Evolutionary conservation across 1,140 invertebrate species (phyloP).

Genomic region (Hylaeus anthracinus): DNA sequence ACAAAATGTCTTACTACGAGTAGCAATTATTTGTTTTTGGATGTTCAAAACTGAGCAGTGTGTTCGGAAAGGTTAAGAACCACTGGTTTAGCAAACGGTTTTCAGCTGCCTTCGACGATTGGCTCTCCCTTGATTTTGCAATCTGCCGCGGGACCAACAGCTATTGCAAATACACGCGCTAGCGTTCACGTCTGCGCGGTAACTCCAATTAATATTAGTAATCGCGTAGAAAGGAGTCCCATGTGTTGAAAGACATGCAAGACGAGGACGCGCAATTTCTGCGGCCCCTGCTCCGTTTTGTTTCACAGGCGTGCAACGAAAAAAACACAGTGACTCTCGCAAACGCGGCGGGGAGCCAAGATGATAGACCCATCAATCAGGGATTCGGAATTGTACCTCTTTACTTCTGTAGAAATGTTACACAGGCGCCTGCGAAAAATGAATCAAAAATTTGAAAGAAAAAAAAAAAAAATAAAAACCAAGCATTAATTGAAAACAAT

Average conservation of each 20-base stretch:
- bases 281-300: not conserved
- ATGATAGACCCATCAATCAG: too few relatives aligned
- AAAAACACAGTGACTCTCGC: too few relatives aligned
- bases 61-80: not conserved
- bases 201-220: slow-evolving; percentile 39
- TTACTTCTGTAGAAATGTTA: too few relatives aligned
- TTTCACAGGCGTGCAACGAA: not conserved
- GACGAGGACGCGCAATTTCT: not conserved
- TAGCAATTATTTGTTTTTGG: too few relatives aligned
- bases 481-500: too few relatives aligned
- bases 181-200: not conserved
- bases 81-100: slow-evolving; percentile 18
- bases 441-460: too few relatives aligned
- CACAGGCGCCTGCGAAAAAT: too few relatives aligned
- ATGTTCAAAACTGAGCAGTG: too few relatives aligned
- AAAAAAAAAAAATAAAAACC: too few relatives aligned
- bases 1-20: too few relatives aligned
- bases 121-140: slow-evolving; percentile 37
- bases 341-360: too few relatives aligned
- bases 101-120: slow-evolving; percentile 11
- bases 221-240: slow-evolving; percentile 26
- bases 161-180: slow-evolving; percentile 13
- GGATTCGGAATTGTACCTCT: too few relatives aligned
- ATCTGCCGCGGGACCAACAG: not conserved
- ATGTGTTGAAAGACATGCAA: not conserved